phyloP scores from a whole-genome alignment of 2,797 vertebrate genomes.

The Channallabes apus region DNA sequence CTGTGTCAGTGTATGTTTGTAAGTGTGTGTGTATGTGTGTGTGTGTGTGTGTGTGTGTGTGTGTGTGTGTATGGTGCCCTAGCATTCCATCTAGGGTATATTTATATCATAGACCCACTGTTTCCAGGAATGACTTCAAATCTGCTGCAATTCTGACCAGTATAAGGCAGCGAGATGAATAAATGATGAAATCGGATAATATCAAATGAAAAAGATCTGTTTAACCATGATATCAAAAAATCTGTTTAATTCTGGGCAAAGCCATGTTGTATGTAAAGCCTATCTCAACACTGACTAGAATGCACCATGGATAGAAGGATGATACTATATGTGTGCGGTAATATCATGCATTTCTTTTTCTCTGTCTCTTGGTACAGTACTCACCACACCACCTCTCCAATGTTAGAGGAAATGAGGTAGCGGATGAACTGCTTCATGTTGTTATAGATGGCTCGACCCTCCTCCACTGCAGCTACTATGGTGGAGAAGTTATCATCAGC shows the following conservation, averaged over 20 bases:
- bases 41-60: too few relatives aligned
- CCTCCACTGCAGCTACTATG: constrained; percentile 78
- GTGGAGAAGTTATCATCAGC: constrained; percentile 82
- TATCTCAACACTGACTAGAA: background rate
- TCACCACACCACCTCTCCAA: constrained; percentile 81
- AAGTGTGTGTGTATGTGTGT: too few relatives aligned
- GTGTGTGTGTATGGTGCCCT: too few relatives aligned
- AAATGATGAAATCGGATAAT: background rate
- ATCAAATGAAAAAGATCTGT: background rate
- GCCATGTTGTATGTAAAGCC: background rate
- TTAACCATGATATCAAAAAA: too few relatives aligned
- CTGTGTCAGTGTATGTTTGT: background rate
- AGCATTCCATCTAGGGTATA: background rate
- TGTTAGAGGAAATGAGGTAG: constrained; percentile 81
- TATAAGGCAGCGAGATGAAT: background rate
- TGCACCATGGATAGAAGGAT: background rate
- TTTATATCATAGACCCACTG: background rate
- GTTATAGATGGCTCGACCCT: constrained; percentile 81
- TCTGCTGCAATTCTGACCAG: background rate
- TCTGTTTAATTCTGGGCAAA: background rate
- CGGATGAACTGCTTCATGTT: constrained; percentile 84
- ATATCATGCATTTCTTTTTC: background rate
- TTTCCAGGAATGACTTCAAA: background rate
- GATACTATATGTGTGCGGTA: background rate
- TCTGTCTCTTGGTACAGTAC: constrained; percentile 32